These are phyloP conservation scores for Coptodon bakossiorum DNA, from an alignment of 2,113 vertebrate genomes.

Conservation along the genomic window DNA sequence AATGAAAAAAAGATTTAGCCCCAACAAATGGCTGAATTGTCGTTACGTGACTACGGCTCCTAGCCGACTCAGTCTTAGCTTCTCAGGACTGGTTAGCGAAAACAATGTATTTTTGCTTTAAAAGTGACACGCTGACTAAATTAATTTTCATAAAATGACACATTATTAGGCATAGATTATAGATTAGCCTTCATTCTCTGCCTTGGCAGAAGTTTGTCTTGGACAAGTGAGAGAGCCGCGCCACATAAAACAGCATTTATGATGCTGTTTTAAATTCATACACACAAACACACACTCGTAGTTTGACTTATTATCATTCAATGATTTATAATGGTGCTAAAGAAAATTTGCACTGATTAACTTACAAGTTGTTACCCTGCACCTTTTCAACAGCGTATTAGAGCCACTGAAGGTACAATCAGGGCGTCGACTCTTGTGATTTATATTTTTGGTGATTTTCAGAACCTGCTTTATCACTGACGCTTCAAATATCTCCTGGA, in stretches of 20 bases:
- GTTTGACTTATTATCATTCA: neutral
- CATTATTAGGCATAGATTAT: neutral
- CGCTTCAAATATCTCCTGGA: neutral
- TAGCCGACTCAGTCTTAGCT: neutral
- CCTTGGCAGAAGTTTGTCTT: neutral
- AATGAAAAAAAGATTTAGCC: fast-evolving
- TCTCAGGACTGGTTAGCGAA: neutral
- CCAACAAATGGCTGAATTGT: neutral
- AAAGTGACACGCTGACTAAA: neutral
- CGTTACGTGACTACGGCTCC: neutral
- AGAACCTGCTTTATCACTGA: neutral
- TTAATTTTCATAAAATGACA: neutral
- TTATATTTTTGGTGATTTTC: neutral
- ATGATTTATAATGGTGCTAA: neutral
- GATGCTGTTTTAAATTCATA: neutral
- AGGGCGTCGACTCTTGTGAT: neutral
- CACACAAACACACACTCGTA: neutral
- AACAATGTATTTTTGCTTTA: neutral
- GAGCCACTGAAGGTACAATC: neutral
- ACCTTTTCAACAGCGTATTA: neutral
- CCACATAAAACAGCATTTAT: neutral
- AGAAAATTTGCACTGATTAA: neutral
- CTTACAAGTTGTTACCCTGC: neutral
- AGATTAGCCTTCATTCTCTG: neutral
- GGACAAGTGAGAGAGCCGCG: fast-evolving